Percentiles rank a stretch among this genome's conserved stretches.
These are phyloP conservation scores for Resseliella maxima DNA, from an alignment of 2,888 invertebrate species.

Conservation along the genomic window DNA sequence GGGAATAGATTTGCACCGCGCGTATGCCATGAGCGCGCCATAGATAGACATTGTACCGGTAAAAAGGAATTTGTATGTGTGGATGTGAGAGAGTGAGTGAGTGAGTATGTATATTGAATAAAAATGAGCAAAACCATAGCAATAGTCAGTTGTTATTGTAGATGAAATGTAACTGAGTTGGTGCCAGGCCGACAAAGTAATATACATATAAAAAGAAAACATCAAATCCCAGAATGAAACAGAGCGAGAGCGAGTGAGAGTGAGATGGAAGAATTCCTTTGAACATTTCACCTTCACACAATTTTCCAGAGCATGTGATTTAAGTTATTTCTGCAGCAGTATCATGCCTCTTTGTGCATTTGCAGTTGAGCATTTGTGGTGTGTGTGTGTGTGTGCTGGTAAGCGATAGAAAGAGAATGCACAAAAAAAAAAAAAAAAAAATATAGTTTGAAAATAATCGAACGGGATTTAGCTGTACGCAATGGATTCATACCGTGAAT, in stretches of 20 bases:
- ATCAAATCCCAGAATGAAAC: background rate
- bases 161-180: background rate
- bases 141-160: background rate
- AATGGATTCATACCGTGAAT: background rate
- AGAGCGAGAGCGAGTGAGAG: background rate
- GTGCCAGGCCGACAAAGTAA: background rate
- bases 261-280: background rate
- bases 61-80: background rate
- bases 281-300: slow-evolving; percentile 34
- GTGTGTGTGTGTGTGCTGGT: no score
- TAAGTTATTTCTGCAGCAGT: slow-evolving; percentile 19
- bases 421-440: background rate
- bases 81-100: no score
- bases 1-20: background rate
- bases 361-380: no score
- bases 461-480: slow-evolving; percentile 3
- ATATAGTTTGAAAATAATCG: background rate
- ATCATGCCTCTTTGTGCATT: slow-evolving; percentile 11
- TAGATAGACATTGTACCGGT: slow-evolving; percentile 17
- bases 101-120: slow-evolving; percentile 42
- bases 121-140: slow-evolving; percentile 42
- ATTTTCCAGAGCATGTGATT: slow-evolving; percentile 28
- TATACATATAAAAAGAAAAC: background rate
- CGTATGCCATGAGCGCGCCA: background rate
- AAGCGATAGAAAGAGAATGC: background rate